Evolutionary conservation across 2,888 invertebrate species (phyloP).

Genomic region (Drosophila anceps): DNA sequence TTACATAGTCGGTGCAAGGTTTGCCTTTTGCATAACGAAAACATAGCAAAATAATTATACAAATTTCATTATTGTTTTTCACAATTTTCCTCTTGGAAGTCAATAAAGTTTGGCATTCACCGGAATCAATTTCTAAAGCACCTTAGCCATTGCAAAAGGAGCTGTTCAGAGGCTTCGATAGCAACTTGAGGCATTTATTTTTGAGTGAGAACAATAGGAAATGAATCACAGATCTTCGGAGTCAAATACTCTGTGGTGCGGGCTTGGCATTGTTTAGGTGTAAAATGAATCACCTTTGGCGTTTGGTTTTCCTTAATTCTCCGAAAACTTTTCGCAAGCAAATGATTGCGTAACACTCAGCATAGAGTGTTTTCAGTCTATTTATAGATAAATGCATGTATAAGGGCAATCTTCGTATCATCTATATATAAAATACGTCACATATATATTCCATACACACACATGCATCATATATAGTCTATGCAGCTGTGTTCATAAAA

Average conservation of each 20-base stretch:
- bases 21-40: background rate
- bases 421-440: background rate
- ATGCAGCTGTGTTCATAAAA: no score
- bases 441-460: background rate
- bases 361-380: accelerated
- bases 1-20: background rate
- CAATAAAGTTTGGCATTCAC: background rate
- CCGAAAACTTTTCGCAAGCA: background rate
- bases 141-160: background rate
- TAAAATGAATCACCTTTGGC: background rate
- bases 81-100: background rate
- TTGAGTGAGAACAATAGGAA: background rate
- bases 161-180: background rate
- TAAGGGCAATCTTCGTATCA: background rate
- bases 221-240: background rate
- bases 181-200: background rate
- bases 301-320: background rate
- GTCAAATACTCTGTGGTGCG: background rate
- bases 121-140: background rate
- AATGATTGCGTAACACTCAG: background rate
- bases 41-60: background rate
- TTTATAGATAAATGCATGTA: background rate
- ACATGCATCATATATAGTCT: background rate
- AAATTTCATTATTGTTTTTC: background rate
- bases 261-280: background rate